Conservation (phyloP, 2,113 vertebrate species). For the Thymallus thymallus region DNA sequence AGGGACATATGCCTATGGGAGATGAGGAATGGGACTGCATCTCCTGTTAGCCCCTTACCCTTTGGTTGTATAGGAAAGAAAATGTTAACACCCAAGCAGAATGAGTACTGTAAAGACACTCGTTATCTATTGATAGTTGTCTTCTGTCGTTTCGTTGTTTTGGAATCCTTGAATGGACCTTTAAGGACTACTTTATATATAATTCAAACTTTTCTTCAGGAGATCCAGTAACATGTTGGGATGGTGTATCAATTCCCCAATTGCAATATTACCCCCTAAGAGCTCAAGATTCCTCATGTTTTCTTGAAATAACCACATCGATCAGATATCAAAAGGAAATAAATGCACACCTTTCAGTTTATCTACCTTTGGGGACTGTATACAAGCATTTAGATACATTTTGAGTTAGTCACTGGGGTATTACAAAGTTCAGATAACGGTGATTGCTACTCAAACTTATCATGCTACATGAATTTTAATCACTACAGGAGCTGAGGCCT, state of each 20-base stretch:
- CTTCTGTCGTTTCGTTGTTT: neutral
- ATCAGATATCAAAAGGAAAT: slow-evolving; percentile 52
- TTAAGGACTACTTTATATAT: neutral
- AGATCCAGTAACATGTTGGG: slow-evolving; percentile 11
- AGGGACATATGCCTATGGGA: neutral
- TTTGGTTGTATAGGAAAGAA: neutral
- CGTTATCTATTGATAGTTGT: too few relatives aligned
- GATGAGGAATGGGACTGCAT: neutral
- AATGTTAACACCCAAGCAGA: neutral
- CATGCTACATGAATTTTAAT: slow-evolving; percentile 55
- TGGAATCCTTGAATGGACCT: neutral
- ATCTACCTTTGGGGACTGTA: slow-evolving; percentile 35
- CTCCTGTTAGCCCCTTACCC: neutral
- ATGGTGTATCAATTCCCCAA: slow-evolving; percentile 25
- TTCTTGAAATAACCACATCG: slow-evolving; percentile 30
- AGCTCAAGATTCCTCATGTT: slow-evolving; percentile 27
- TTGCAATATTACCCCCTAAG: slow-evolving; percentile 25
- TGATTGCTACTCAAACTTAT: slow-evolving; percentile 47
- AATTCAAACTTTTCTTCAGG: neutral
- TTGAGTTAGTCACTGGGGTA: slow-evolving; percentile 40
- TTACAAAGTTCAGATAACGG: slow-evolving; percentile 57
- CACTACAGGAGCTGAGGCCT: slow-evolving; percentile 38
- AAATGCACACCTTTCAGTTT: slow-evolving; percentile 43
- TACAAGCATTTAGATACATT: slow-evolving; percentile 31
- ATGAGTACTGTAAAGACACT: neutral